Percentiles rank a stretch among this genome's conserved stretches.
phyloP scores from a whole-genome alignment of 2,113 vertebrate genomes.

The Pollimyrus isidori region DNA sequence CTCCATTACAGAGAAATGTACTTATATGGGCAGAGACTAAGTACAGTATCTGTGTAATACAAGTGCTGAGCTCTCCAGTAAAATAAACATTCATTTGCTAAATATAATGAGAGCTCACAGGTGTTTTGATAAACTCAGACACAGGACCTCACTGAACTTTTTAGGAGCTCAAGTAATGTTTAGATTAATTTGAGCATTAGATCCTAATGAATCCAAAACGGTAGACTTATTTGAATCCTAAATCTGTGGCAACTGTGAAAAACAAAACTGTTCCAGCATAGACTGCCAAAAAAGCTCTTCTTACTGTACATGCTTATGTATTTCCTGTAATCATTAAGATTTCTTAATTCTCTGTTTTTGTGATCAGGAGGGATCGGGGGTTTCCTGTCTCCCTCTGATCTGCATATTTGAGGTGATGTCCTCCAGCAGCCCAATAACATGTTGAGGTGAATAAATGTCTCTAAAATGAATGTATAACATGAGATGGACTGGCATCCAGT shows the following conservation, averaged over 20 bases:
- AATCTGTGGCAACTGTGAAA: not conserved
- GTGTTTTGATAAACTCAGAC: constrained; percentile 8
- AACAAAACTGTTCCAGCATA: not conserved
- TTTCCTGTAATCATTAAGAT: not conserved
- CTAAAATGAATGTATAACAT: not conserved
- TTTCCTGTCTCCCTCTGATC: not conserved
- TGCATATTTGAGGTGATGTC: not conserved
- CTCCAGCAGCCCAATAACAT: not conserved
- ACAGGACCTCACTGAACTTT: not conserved
- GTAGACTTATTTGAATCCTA: not conserved
- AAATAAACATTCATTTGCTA: not conserved
- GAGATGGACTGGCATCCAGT: not conserved
- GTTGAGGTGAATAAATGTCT: not conserved
- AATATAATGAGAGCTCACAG: not conserved
- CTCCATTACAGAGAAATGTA: not conserved
- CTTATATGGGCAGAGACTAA: too few species aligned
- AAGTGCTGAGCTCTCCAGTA: not conserved
- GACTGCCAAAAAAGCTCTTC: not conserved
- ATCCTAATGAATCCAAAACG: not conserved
- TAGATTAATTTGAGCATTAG: not conserved
- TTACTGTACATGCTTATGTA: not conserved
- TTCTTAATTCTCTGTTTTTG: not conserved
- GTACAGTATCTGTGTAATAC: not conserved
- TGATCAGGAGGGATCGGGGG: not conserved
- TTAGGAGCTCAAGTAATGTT: not conserved